These are phyloP conservation scores for Rhabditoides inermis DNA, from an alignment of 2,888 invertebrate genomes.

Conservation along the genomic window DNA sequence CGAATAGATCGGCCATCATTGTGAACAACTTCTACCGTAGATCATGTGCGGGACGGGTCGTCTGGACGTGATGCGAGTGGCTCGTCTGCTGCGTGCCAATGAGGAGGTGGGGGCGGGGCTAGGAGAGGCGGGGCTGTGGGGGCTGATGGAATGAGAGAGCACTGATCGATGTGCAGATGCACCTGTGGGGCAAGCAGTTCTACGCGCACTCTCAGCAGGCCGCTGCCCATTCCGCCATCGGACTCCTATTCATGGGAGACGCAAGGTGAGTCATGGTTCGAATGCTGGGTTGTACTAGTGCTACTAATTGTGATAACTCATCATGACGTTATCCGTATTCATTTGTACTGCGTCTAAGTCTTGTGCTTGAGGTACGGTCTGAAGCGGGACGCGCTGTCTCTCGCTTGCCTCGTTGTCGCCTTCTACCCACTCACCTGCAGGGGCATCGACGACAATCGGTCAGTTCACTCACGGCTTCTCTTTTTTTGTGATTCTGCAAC, in stretches of 20 bases:
- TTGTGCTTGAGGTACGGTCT: slow-evolving; percentile 54
- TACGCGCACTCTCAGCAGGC: slow-evolving; percentile 84
- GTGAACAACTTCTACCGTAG: no score
- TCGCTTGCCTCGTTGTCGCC: slow-evolving; percentile 82
- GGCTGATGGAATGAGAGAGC: no score
- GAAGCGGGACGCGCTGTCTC: slow-evolving; percentile 68
- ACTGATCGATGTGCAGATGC: no score
- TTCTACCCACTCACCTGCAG: slow-evolving; percentile 94
- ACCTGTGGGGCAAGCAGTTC: slow-evolving; percentile 57
- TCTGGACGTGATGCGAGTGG: no score
- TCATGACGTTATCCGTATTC: no score
- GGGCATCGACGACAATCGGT: slow-evolving; percentile 91
- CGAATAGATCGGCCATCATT: no score
- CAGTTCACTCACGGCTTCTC: slow-evolving; percentile 10
- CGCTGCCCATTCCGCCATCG: slow-evolving; percentile 88
- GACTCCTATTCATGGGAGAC: slow-evolving; percentile 84
- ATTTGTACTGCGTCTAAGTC: no score
- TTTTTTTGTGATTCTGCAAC: not conserved
- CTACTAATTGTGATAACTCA: no score
- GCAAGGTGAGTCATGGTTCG: slow-evolving; percentile 62
- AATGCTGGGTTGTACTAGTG: not conserved
- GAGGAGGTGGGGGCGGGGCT: no score
- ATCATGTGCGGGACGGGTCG: no score
- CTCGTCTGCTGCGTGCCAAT: no score
- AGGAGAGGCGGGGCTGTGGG: no score